These are phyloP conservation scores for Boloria euphrosyne DNA, from an alignment of 2,888 invertebrate genomes.

Conservation along the genomic window DNA sequence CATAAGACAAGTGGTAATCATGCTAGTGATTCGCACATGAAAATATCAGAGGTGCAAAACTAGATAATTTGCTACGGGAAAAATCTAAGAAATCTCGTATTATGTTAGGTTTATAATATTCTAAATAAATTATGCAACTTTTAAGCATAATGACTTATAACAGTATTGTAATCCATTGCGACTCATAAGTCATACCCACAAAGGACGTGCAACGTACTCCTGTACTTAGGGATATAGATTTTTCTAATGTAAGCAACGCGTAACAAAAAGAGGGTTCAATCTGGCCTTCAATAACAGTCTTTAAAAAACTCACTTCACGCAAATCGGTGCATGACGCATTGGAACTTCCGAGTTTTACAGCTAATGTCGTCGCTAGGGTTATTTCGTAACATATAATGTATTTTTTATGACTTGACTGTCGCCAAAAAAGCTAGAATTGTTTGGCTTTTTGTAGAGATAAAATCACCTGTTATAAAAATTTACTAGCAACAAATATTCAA, in stretches of 20 bases:
- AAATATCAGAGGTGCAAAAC: too few relatives aligned
- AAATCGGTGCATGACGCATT: constrained; percentile 22
- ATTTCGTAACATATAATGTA: neutral
- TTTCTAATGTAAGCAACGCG: neutral
- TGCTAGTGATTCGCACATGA: too few relatives aligned
- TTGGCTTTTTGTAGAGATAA: too few relatives aligned
- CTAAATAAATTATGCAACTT: too few relatives aligned
- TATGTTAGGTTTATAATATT: too few relatives aligned
- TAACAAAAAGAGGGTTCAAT: constrained; percentile 7
- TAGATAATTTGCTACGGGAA: too few relatives aligned
- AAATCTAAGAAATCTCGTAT: too few relatives aligned
- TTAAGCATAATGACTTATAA: too few relatives aligned
- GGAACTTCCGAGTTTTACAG: constrained; percentile 18
- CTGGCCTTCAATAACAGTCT: constrained; percentile 10
- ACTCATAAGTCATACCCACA: neutral
- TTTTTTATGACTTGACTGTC: constrained; percentile 6
- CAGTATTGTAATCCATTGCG: neutral
- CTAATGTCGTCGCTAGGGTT: neutral
- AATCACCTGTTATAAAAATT: too few relatives aligned
- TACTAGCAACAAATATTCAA: too few relatives aligned
- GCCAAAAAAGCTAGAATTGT: too few relatives aligned
- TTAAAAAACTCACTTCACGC: constrained; percentile 9
- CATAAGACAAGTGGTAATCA: too few relatives aligned
- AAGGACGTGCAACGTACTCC: neutral
- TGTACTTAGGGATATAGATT: neutral